Conservation (phyloP, 2,888 invertebrate genomes). For the Mantis religiosa region DNA sequence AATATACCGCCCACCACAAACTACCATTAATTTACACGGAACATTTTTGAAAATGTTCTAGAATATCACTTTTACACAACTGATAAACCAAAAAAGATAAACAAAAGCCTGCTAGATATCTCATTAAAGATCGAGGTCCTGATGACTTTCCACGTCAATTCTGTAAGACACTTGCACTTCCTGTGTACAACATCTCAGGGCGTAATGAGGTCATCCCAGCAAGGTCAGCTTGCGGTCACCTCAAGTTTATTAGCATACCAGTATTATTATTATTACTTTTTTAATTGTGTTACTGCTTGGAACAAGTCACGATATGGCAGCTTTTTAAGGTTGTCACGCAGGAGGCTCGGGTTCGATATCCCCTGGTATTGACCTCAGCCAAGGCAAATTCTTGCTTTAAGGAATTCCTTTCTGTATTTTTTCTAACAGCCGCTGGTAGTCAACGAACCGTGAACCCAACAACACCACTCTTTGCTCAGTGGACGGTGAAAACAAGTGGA, state of each 20-base stretch:
- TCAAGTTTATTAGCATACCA: neutral
- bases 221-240: neutral
- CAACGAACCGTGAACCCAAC: neutral
- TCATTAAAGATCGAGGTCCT: too few species aligned
- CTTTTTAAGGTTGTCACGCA: neutral
- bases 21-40: too few species aligned
- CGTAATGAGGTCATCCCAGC: neutral
- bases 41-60: too few species aligned
- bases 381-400: neutral
- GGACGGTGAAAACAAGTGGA: neutral
- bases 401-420: neutral
- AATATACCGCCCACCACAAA: too few species aligned
- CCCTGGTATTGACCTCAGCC: neutral
- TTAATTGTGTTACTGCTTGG: too few species aligned
- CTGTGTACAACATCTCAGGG: neutral
- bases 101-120: too few species aligned
- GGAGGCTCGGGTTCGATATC: neutral
- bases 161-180: neutral
- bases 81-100: too few species aligned
- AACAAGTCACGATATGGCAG: neutral
- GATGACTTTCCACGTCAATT: too few species aligned
- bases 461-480: neutral
- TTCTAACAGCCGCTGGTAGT: neutral
- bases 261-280: neutral
- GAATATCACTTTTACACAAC: too few species aligned